Evolutionary conservation across 2,797 vertebrate species (phyloP).

Genomic region (Molothrus aeneus): DNA sequence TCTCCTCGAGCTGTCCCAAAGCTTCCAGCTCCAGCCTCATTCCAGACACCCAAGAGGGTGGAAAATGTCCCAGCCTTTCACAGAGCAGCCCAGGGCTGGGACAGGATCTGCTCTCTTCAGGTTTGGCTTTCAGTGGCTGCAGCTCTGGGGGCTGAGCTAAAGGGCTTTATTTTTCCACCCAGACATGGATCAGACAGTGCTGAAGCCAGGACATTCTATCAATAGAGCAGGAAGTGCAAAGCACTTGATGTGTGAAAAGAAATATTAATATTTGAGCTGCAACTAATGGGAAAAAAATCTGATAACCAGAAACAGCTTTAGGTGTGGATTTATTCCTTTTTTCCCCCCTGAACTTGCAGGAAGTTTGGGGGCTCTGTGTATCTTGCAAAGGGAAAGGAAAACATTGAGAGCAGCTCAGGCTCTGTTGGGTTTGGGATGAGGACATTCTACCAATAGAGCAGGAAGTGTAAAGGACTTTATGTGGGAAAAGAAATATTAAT

Average conservation of each 20-base stretch:
- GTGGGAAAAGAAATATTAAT: too few relatives aligned
- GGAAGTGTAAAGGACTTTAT: too few relatives aligned
- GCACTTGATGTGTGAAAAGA: background rate
- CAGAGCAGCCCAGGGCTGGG: background rate
- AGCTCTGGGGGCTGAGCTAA: background rate
- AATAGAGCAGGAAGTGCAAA: slow-evolving; percentile 3
- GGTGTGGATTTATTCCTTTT: too few relatives aligned
- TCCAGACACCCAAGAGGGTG: background rate
- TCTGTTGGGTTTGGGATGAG: too few relatives aligned
- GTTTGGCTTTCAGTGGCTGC: background rate
- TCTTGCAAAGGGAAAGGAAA: too few relatives aligned
- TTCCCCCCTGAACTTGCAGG: too few relatives aligned
- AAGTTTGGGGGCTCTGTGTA: too few relatives aligned
- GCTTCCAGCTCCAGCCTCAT: background rate
- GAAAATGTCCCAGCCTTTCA: background rate
- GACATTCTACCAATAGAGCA: too few relatives aligned
- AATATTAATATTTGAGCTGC: background rate
- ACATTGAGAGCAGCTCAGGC: too few relatives aligned
- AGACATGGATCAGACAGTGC: background rate
- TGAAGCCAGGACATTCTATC: background rate
- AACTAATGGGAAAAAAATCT: background rate
- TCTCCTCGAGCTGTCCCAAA: background rate
- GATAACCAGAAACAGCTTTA: too few relatives aligned
- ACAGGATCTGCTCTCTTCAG: background rate
- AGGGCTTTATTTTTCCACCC: background rate